Percentiles rank a stretch among this genome's conserved stretches.
phyloP scores from a whole-genome alignment of 2,888 invertebrate genomes.

The Eupithecia abbreviata region DNA sequence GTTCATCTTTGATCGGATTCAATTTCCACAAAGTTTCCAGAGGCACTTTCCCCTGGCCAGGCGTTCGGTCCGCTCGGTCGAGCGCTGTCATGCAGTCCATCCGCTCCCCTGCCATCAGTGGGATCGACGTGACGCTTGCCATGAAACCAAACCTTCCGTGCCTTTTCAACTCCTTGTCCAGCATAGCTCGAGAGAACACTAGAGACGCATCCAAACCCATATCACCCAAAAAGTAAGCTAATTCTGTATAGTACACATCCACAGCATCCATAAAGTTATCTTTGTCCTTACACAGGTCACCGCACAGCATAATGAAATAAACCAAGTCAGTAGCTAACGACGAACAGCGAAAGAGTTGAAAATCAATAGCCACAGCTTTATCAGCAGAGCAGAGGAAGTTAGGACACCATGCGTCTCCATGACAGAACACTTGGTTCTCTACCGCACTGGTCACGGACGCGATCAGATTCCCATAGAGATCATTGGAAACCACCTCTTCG shows the following conservation, averaged over 20 bases:
- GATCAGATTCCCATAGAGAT: conserved; percentile 56
- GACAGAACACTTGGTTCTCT: conserved; percentile 55
- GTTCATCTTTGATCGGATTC: conserved; percentile 51
- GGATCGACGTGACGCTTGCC: conserved; percentile 55
- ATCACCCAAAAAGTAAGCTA: conserved; percentile 58
- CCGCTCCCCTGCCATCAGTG: conserved; percentile 55
- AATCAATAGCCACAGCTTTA: conserved; percentile 59
- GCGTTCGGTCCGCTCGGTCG: conserved; percentile 41
- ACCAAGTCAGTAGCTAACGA: conserved; percentile 60
- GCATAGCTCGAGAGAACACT: conserved; percentile 51
- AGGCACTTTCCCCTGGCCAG: conserved; percentile 54
- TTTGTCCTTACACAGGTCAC: conserved; percentile 47
- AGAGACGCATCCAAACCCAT: conserved; percentile 54
- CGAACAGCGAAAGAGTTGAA: conserved; percentile 59
- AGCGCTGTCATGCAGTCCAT: conserved; percentile 52
- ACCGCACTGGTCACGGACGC: conserved; percentile 45
- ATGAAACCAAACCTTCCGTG: conserved; percentile 60
- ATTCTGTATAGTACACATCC: conserved; percentile 52
- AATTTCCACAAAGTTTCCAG: conserved; percentile 60
- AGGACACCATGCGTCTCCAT: conserved; percentile 65
- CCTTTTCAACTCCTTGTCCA: conserved; percentile 56
- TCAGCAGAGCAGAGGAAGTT: conserved; percentile 60
- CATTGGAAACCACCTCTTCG: conserved; percentile 47
- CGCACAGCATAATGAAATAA: conserved; percentile 54
- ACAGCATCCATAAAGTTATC: conserved; percentile 56